These are phyloP conservation scores for Calidris pugnax DNA, from an alignment of 2,113 vertebrate species.

Conservation along the genomic window DNA sequence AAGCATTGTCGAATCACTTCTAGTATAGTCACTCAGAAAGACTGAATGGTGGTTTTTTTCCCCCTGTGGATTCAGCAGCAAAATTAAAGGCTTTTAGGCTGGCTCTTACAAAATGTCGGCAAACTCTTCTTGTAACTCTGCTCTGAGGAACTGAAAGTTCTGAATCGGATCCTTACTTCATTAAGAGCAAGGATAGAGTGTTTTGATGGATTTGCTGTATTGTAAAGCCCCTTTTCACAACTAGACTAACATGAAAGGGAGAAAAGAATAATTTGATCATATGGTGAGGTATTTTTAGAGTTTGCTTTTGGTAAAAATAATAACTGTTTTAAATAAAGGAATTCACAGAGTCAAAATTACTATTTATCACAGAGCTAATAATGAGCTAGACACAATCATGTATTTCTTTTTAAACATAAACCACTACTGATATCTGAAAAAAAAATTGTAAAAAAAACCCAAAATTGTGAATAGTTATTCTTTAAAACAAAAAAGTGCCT, in stretches of 20 bases:
- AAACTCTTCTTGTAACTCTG: background rate
- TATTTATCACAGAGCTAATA: background rate
- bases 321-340: background rate
- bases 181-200: background rate
- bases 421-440: background rate
- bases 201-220: background rate
- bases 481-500: background rate
- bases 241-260: background rate
- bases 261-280: background rate
- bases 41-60: background rate
- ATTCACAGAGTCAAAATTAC: conserved; percentile 3
- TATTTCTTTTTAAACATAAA: background rate
- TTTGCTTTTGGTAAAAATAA: background rate
- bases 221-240: background rate
- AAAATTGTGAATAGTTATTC: background rate
- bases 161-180: background rate
- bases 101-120: background rate
- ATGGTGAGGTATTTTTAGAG: background rate
- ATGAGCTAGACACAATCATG: background rate
- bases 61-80: background rate
- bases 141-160: background rate
- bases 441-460: background rate
- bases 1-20: background rate
- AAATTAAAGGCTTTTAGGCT: background rate
- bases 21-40: background rate